These are phyloP conservation scores for Meandrina meandrites DNA, from an alignment of 92 coral and sea anemone species.

Conservation along the genomic window DNA sequence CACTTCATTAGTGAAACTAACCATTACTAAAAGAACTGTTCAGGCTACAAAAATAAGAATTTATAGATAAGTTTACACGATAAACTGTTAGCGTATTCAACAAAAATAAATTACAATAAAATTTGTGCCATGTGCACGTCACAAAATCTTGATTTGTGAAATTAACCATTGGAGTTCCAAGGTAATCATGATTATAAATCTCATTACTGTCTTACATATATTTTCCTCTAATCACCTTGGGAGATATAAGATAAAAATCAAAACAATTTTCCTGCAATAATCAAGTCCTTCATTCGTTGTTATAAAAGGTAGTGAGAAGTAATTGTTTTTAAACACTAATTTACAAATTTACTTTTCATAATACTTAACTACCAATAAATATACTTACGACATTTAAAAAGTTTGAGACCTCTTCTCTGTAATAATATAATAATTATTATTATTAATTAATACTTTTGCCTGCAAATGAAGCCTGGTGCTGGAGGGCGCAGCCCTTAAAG, in stretches of 20 bases:
- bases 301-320: background rate
- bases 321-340: background rate
- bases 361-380: constrained; percentile 17
- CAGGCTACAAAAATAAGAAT: too few species aligned
- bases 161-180: background rate
- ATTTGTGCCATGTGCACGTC: background rate
- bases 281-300: background rate
- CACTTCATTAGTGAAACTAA: too few species aligned
- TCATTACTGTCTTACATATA: background rate
- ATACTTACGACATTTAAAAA: background rate
- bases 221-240: background rate
- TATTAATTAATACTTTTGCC: constrained; percentile 9
- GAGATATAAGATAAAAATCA: background rate
- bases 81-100: too few species aligned
- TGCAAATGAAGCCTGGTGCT: constrained; percentile 30
- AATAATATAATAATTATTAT: background rate
- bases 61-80: too few species aligned
- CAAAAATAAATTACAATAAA: background rate
- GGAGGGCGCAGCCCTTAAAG: constrained; percentile 10
- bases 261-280: background rate
- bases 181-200: background rate
- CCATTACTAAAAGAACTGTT: too few species aligned
- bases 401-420: constrained; percentile 10
- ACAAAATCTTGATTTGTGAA: background rate
- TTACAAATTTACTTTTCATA: background rate